These are phyloP conservation scores for Echiichthys vipera DNA, from an alignment of 2,797 vertebrate species.

Conservation along the genomic window DNA sequence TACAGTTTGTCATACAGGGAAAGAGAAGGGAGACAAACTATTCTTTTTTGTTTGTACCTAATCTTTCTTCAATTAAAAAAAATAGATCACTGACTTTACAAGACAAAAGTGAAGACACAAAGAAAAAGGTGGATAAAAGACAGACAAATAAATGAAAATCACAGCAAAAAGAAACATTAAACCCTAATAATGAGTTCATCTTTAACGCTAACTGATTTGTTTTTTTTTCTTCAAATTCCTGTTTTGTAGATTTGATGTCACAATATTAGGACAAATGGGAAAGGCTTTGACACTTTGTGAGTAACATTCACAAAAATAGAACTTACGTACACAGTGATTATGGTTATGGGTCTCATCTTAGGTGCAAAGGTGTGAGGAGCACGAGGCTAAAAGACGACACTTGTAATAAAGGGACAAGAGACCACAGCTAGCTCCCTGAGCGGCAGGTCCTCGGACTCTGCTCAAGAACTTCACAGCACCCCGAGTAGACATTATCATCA, in stretches of 20 bases:
- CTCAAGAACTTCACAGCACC: constrained; percentile 70
- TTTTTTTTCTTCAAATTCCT: constrained; percentile 65
- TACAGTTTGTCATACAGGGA: constrained; percentile 78
- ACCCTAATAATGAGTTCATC: constrained; percentile 71
- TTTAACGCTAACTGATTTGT: constrained; percentile 66
- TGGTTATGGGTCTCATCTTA: constrained; percentile 86
- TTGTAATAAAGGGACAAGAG: constrained; percentile 78
- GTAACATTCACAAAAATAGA: constrained; percentile 91
- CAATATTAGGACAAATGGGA: constrained; percentile 80
- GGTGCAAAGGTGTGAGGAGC: constrained; percentile 83
- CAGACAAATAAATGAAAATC: constrained; percentile 77
- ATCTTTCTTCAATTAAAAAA: constrained; percentile 87
- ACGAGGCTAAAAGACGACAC: constrained; percentile 81
- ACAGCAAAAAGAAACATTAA: constrained; percentile 81
- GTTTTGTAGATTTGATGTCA: constrained; percentile 75
- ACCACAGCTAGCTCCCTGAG: constrained; percentile 86
- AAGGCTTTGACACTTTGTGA: constrained; percentile 86
- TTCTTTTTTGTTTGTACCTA: constrained; percentile 69
- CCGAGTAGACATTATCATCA: constrained; percentile 67
- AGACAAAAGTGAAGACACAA: constrained; percentile 82
- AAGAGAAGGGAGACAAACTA: constrained; percentile 70
- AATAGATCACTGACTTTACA: constrained; percentile 89
- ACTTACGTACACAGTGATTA: constrained; percentile 89
- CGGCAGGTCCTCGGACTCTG: constrained; percentile 69
- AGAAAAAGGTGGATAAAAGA: constrained; percentile 73